phyloP scores from a whole-genome alignment of 2,113 vertebrate species.

The Bubo blakistoni region DNA sequence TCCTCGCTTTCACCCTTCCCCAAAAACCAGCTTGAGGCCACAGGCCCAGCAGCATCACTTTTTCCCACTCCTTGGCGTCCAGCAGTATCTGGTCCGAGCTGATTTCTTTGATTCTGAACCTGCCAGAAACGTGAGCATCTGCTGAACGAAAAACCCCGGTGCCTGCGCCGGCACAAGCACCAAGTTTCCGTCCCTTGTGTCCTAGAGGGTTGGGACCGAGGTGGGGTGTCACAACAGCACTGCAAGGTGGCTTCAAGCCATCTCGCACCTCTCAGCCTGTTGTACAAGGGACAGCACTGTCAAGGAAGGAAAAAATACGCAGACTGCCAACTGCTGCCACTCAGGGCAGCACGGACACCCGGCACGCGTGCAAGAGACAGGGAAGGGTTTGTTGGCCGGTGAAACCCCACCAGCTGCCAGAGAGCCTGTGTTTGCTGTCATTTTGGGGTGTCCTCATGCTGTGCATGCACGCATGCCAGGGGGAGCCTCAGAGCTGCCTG shows the following conservation, averaged over 20 bases:
- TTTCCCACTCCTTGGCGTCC: background rate
- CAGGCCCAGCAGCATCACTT: constrained; percentile 13
- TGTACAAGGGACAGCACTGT: background rate
- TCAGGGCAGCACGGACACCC: background rate
- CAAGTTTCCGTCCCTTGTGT: fast-evolving
- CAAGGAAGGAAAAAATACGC: background rate
- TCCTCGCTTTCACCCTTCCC: background rate
- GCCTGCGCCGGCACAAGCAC: background rate
- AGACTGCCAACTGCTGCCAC: background rate
- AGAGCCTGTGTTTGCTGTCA: background rate
- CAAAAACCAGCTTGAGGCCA: background rate
- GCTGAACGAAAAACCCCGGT: fast-evolving
- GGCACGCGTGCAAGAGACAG: background rate
- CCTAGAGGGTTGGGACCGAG: background rate
- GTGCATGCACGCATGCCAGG: background rate
- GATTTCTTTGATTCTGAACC: background rate
- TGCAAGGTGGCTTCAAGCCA: background rate
- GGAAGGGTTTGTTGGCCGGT: fast-evolving
- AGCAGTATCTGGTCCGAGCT: background rate
- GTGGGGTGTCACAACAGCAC: fast-evolving
- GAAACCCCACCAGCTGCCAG: background rate
- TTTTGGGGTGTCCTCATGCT: background rate
- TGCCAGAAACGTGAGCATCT: constrained; percentile 5
- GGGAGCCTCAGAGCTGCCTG: fast-evolving
- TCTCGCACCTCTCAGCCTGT: background rate